phyloP scores from a whole-genome alignment of 1,140 invertebrate genomes.

The Eubasilissa regina region DNA sequence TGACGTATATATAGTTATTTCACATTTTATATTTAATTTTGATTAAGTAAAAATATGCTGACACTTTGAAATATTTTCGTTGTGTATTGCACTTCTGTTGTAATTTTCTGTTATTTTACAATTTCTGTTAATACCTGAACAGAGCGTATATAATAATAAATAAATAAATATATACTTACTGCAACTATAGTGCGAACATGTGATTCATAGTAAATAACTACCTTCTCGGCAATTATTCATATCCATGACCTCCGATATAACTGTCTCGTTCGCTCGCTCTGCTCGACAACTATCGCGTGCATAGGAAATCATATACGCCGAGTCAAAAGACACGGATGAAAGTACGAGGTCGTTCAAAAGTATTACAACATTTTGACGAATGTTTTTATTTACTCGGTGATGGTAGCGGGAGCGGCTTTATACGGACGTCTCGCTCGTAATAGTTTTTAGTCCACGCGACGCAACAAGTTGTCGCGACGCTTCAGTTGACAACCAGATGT shows the following conservation, averaged over 20 bases:
- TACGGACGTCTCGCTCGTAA: conserved; percentile 10
- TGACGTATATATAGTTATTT: too few species aligned
- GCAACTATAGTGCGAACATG: not conserved
- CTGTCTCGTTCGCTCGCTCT: not conserved
- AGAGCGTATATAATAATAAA: too few species aligned
- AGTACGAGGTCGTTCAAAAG: not conserved
- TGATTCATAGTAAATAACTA: conserved; percentile 15
- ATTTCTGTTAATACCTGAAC: too few species aligned
- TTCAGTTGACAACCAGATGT: conserved; percentile 45
- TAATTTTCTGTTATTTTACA: too few species aligned
- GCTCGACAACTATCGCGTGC: not conserved
- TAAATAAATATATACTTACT: too few species aligned
- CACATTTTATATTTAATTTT: too few species aligned
- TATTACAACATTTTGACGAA: not conserved
- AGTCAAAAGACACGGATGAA: not conserved
- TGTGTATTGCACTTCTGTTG: too few species aligned
- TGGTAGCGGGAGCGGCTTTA: not conserved
- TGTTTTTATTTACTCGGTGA: not conserved
- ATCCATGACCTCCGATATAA: conserved; percentile 2
- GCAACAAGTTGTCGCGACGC: conserved; percentile 12
- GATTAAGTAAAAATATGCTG: too few species aligned
- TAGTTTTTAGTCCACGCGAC: not conserved
- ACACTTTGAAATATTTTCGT: too few species aligned
- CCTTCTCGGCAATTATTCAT: not conserved
- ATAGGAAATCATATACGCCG: not conserved